Percentiles rank a stretch among this genome's conserved stretches.
Conservation (phyloP, 1,140 invertebrate species). For the Epicauta chinensis region DNA sequence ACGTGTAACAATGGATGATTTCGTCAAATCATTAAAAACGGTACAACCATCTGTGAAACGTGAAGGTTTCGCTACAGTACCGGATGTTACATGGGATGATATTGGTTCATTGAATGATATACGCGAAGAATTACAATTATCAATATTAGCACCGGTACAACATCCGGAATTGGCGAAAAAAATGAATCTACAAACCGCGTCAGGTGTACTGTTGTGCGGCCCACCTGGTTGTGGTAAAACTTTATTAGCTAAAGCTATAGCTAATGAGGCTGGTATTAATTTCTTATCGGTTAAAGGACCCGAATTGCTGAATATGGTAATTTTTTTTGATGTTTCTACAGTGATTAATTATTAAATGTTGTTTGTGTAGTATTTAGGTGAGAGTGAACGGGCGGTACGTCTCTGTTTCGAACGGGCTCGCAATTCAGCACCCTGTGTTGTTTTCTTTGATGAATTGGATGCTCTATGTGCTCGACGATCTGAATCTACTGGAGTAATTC, state of each 20-base stretch:
- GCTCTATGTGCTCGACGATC: constrained; percentile 88
- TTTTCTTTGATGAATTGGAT: constrained; percentile 99
- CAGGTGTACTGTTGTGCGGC: constrained; percentile 77
- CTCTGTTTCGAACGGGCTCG: constrained; percentile 90
- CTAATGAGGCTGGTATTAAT: constrained; percentile 82
- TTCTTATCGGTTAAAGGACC: constrained; percentile 92
- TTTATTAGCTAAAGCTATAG: constrained; percentile 84
- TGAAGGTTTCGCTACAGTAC: constrained; percentile 96
- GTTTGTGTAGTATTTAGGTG: constrained; percentile 86
- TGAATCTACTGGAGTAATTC: constrained; percentile 57
- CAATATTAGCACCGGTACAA: constrained; percentile 88
- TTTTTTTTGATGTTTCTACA: constrained; percentile 47
- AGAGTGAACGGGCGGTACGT: constrained; percentile 94
- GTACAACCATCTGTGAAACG: constrained; percentile 91
- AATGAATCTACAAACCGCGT: constrained; percentile 71
- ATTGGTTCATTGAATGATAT: constrained; percentile 88
- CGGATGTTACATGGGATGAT: constrained; percentile 96
- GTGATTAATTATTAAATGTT: constrained; percentile 2
- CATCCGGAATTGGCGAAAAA: constrained; percentile 71
- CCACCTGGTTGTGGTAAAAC: constrained; percentile 95
- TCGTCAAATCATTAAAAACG: constrained; percentile 68
- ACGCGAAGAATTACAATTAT: constrained; percentile 80
- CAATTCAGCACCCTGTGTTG: constrained; percentile 95
- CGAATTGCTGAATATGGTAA: constrained; percentile 80
- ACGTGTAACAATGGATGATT: constrained; percentile 67